Base-by-base conservation (phyloP, 2,797 vertebrate genomes). In the Malacoctenus gilli region DNA sequence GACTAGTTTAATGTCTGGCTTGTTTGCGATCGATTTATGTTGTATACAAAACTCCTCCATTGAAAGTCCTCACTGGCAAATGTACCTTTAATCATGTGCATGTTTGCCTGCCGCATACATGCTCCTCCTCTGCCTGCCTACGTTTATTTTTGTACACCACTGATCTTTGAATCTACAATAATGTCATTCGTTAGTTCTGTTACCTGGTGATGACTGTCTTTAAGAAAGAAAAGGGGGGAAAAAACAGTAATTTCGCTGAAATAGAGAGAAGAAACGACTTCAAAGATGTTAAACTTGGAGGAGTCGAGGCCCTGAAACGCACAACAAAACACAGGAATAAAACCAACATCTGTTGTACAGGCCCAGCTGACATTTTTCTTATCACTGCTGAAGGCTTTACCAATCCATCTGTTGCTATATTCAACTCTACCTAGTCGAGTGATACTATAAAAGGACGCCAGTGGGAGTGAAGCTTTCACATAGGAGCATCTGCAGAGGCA, bases 351-450 rank as follows among this genome's bases (percentile, higher is more conserved):
- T 87, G 71, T 65, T 72, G 16, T 10, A 62, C 31, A 68, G 66
- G 36, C 61, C 47, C 48, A 56, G 68, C 61, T 62, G 62, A 70
- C 64, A 41, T 64, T 62, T 62, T 75, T 62, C 10, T 8, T 67
- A 71, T 72, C 46, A 23, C 44, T 52, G 66, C 68, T 68, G 61
- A 70, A 71, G 74, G 65, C 75, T 80, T 82, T 49, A 77, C 52
- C 77, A 59, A 80, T 85, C 72, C 75, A 81, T 86, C 80, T 85
- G 80, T 80, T 80, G 75, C 82, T 80, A 71, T 75, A 80, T 75
- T 59, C 62, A 79, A 71, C 72, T 70, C 68, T 37, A 69, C 68
- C 47, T 46, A 60, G 59, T 76, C 70, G 82, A 81, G 82, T 75
- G 81, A 75, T 79, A 63, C 80, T 85, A 85, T 80, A 78, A 88